Conservation (phyloP, 2,797 vertebrate species). For the Lutjanus argentimaculatus region DNA sequence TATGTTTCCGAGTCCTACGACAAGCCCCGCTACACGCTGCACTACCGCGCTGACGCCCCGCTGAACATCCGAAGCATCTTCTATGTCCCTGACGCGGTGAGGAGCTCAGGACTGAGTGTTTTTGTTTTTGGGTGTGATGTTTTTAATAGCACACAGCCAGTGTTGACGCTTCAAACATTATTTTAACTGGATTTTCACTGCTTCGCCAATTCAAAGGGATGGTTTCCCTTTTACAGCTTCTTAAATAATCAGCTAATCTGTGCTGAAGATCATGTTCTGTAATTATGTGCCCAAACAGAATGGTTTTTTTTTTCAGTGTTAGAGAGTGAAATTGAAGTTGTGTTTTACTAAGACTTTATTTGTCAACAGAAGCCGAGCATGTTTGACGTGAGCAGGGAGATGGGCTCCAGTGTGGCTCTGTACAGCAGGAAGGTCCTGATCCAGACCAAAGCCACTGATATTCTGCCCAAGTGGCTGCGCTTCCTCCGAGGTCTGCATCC, state of each 20-base stretch:
- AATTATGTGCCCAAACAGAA: fast-evolving
- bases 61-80: slow-evolving; percentile 98
- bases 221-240: background rate
- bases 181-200: background rate
- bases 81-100: slow-evolving; percentile 93
- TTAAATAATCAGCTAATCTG: background rate
- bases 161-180: background rate
- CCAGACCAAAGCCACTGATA: slow-evolving; percentile 94
- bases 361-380: slow-evolving; percentile 92
- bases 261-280: background rate
- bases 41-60: slow-evolving; percentile 94
- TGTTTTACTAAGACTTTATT: background rate
- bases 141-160: background rate
- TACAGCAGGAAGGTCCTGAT: slow-evolving; percentile 97
- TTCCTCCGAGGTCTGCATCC: slow-evolving; percentile 90
- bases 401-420: slow-evolving; percentile 93
- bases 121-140: background rate
- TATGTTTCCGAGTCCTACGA: slow-evolving; percentile 92
- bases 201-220: no score
- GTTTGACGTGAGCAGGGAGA: slow-evolving; percentile 97
- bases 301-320: background rate
- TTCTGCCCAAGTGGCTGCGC: slow-evolving; percentile 97
- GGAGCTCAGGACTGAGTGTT: background rate
- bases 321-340: background rate
- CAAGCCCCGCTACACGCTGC: slow-evolving; percentile 93